Evolutionary conservation across 2,797 vertebrate species (phyloP), one percentile per base, ranked within the genome.

Genomic region (Chaunax sp.): DNA sequence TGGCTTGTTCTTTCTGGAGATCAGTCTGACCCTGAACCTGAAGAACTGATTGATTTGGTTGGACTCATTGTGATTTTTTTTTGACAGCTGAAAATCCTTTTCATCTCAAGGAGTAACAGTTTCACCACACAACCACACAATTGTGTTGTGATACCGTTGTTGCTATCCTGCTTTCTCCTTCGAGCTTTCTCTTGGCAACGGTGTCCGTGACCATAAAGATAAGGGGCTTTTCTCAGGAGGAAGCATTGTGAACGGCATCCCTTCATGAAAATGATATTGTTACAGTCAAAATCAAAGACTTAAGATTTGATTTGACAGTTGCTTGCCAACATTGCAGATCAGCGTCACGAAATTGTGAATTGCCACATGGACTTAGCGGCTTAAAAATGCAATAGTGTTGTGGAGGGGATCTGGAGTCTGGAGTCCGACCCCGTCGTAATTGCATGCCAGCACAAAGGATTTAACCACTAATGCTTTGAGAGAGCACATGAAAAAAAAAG

Each of bases 391-490:
- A 84, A 86, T 83, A 73, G 87, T 88, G 85, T 84, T 82, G 80
- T 66, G 66, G 66, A 66, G 81, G 61, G 81, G 72, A 77, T 82
- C 81, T 84, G 62, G 81, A 84, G 80, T 88, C 79, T 90, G 76
- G 80, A 88, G 86, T 83, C 83, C 83, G 85, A 89, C 90, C 87
- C 79, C 18, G 47, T 74, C 62, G 79, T 91, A 91, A 92, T 90
- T 92, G 91, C 91, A 87, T 89, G 90, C 89, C 90, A 90, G 90
- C 90, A 90, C 84, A 91, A 92, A 92, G 89, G 92, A 92, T 92
- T 92, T 93, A 85, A 84, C 81, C 80, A 64, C 83, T 92, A 93
- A 93, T 92, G 90, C 90, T 90, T 88, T 77, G 72, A 84, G 80
- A 77, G 79, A 66, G 86, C 44, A 30, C 37, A 20, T 40, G 38